Evolutionary conservation across 2,888 invertebrate genomes (phyloP), one percentile per base, ranked within the genome.

Genomic region (Geophilus truncorum): DNA sequence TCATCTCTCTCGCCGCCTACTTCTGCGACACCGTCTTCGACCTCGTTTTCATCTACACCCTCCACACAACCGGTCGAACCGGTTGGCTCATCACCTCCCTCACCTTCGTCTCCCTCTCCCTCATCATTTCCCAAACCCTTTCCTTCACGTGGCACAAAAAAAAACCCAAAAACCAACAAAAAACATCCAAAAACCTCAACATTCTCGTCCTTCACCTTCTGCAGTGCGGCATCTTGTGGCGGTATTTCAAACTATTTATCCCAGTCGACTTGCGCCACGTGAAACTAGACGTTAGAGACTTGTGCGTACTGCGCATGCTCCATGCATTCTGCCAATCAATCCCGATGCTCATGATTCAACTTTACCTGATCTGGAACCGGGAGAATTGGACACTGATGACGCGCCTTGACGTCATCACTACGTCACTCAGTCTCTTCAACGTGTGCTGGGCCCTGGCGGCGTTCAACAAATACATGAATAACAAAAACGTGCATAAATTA

Each of bases 21-120:
- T 95, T 95, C 88, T 95, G 95, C 89, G 94, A 95, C 89, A 92
- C 94, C 82, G 94, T 95, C 7, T 95, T 95, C 87, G 94, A 95
- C 87, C 90, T 94, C 82, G 92, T 95, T 81, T 92, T 94, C 90
- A 92, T 93, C 76, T 95, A 94, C 87, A 93, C 94, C 28, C 89
- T 95, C 34, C 92, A 93, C 83, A 91, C 92, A 86, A 15, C 23
- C 15, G 1, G 9, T 4, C 32, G 40, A 21, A 34, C 15, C 36
- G 1, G 4, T 12, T 91, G 92, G 85, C 93, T 92, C 84, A 90
- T 90, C 9, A 90, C 18, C 57, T 80, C 83, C 6, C 80, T 84
- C 40, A 80, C 83, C 21, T 80, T 82, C 21, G 30, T 83, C 12
- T 82, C 84, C 45, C 83, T 84, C n/a, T 62, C 81, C 80, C 76